These are phyloP conservation scores for Paralichthys olivaceus DNA, from an alignment of 2,113 vertebrate species.

Conservation along the genomic window DNA sequence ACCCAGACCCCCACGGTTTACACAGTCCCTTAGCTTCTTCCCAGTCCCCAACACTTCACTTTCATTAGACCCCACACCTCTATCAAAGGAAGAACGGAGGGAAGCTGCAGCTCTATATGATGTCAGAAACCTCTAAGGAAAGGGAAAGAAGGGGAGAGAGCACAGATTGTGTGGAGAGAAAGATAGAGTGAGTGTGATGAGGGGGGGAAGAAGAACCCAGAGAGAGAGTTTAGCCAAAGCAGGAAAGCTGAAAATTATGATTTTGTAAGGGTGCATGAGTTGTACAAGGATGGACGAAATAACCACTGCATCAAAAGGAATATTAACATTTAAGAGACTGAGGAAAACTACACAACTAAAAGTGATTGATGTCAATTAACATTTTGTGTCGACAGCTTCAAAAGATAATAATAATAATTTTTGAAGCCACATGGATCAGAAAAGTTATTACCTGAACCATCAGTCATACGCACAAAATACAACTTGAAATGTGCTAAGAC, in stretches of 20 bases:
- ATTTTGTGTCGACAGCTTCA: background rate
- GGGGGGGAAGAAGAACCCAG: conserved; percentile 22
- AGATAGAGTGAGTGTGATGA: conserved; percentile 21
- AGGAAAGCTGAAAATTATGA: conserved; percentile 45
- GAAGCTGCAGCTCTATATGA: conserved; percentile 56
- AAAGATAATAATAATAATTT: conserved; percentile 21
- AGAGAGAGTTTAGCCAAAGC: conserved; percentile 43
- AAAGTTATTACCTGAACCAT: conserved; percentile 37
- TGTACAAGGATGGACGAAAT: background rate
- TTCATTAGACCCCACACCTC: conserved; percentile 79
- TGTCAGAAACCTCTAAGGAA: conserved; percentile 69
- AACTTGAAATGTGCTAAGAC: background rate
- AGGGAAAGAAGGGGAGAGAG: conserved; percentile 40
- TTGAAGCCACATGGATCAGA: conserved; percentile 28
- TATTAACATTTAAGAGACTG: background rate
- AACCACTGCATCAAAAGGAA: background rate
- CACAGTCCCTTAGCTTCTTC: conserved; percentile 68
- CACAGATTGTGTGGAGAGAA: background rate
- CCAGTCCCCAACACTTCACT: conserved; percentile 62
- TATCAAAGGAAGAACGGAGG: conserved; percentile 63
- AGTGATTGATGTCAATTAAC: conserved; percentile 3
- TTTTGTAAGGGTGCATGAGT: conserved; percentile 3
- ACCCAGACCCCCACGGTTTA: conserved; percentile 70
- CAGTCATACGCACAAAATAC: background rate
- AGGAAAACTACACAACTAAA: background rate